Evolutionary conservation across 2,888 invertebrate species (phyloP).

Genomic region (Electrophaes corylata): DNA sequence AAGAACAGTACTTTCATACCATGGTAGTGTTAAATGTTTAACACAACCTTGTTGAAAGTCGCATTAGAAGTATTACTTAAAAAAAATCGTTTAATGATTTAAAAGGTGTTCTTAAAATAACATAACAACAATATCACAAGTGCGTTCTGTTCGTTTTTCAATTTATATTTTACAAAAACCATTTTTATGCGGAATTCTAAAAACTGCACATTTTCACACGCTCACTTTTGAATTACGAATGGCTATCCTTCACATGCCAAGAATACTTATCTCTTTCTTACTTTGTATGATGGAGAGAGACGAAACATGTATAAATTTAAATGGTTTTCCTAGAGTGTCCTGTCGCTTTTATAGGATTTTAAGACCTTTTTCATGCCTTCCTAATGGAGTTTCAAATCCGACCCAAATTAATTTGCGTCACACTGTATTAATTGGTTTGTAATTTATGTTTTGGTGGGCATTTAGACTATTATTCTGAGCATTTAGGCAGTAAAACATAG

Average conservation of each 20-base stretch:
- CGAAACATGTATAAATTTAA: constrained; percentile 51
- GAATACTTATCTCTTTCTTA: constrained; percentile 46
- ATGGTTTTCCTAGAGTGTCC: constrained; percentile 50
- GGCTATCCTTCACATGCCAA: constrained; percentile 49
- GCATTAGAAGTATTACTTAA: too few species aligned
- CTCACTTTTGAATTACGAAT: constrained; percentile 64
- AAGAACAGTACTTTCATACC: too few species aligned
- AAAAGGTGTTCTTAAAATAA: too few species aligned
- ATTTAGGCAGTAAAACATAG: background rate
- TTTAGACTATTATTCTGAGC: constrained; percentile 29
- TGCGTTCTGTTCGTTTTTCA: too few species aligned
- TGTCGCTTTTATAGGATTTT: constrained; percentile 63
- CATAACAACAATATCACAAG: too few species aligned
- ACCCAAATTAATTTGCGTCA: constrained; percentile 41
- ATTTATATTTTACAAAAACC: too few species aligned
- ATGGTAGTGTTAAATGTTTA: too few species aligned
- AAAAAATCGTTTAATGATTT: too few species aligned
- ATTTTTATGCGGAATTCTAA: constrained; percentile 36
- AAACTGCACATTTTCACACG: constrained; percentile 81
- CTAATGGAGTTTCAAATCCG: constrained; percentile 55
- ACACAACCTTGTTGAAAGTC: too few species aligned
- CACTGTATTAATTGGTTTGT: constrained; percentile 41
- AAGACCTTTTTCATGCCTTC: constrained; percentile 50
- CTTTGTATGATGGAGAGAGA: constrained; percentile 48
- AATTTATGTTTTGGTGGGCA: constrained; percentile 34